These are phyloP conservation scores for Hydrotaea cyrtoneurina DNA, from an alignment of 2,888 invertebrate species.

Conservation along the genomic window DNA sequence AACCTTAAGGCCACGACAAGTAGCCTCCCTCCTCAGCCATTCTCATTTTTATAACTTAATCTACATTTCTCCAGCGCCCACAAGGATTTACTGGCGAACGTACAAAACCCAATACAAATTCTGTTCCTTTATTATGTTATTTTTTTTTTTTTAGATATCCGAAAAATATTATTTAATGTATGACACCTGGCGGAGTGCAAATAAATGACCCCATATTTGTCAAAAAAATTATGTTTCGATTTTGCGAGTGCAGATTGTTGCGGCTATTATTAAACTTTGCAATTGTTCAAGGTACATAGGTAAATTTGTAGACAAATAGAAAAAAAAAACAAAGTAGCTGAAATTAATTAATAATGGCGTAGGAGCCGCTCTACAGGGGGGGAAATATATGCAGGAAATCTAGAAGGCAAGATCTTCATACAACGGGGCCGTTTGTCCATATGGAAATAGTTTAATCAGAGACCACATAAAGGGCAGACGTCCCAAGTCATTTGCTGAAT, in stretches of 20 bases:
- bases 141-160: not conserved
- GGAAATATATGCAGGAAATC: no score
- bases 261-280: constrained; percentile 5
- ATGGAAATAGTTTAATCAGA: no score
- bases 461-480: no score
- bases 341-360: no score
- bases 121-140: not conserved
- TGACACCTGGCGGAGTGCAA: constrained; percentile 70
- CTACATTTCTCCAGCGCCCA: constrained; percentile 46
- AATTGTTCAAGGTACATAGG: constrained; percentile 2
- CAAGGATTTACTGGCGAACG: constrained; percentile 1
- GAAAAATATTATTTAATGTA: constrained; percentile 44
- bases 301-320: not conserved
- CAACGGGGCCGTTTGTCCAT: no score
- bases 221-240: constrained; percentile 61
- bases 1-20: constrained; percentile 46
- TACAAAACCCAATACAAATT: constrained; percentile 3
- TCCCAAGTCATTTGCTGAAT: no score
- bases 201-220: constrained; percentile 77
- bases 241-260: not conserved
- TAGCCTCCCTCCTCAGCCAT: not conserved
- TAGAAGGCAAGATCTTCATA: no score
- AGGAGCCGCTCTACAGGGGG: no score
- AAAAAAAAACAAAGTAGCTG: no score
- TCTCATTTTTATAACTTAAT: constrained; percentile 41